Base-by-base conservation (phyloP, 2,113 vertebrate species). In the Datnioides undecimradiatus region DNA sequence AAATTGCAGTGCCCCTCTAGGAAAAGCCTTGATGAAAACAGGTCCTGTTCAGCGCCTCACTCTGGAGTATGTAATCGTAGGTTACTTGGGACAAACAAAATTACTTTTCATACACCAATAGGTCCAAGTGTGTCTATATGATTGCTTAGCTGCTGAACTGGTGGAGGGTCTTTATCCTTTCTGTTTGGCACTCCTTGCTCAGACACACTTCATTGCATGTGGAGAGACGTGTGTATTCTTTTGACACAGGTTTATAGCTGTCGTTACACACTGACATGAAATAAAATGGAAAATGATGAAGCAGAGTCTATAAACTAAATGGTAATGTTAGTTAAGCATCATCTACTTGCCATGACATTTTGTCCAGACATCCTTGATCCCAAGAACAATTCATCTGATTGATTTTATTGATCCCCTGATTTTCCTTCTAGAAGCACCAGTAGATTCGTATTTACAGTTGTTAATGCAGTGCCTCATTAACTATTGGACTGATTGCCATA, bases 61-160 rank as follows among this genome's bases (percentile, higher is more conserved):
- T 82, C 51, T 52, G 59, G 29, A 64, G 34, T 17, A 11, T 45
- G 65, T 88, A 86, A 87, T 87, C 77, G 76, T 58, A 64, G 74
- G 76, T 82, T 90, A 82, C 80, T 78, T 67, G 72, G 69, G 12
- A 77, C 85, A 87, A 89, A 88, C 80, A 87, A 73, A 70, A 76
- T 36, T 17, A 62, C 55, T 49, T 87, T 79, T 90, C 68, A 85
- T 54, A 60, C 66, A 65, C 41, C 45, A 66, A 14, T 48, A 19
- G 23, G 12, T 65, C 21, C 52, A 51, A 43, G 52, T 52, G 16
- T 31, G 34, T 66, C 23, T 49, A 73, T 84, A 65, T 79, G 75
- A 72, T 45, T 34, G 25, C 48, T 73, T 57, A 54, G 65, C 73
- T 51, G 62, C 57, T 38, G 45, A 60, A 46, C 46, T 43, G 36